Evolutionary conservation across 2,888 invertebrate species (phyloP).

Genomic region (Pasiphila rectangulata): DNA sequence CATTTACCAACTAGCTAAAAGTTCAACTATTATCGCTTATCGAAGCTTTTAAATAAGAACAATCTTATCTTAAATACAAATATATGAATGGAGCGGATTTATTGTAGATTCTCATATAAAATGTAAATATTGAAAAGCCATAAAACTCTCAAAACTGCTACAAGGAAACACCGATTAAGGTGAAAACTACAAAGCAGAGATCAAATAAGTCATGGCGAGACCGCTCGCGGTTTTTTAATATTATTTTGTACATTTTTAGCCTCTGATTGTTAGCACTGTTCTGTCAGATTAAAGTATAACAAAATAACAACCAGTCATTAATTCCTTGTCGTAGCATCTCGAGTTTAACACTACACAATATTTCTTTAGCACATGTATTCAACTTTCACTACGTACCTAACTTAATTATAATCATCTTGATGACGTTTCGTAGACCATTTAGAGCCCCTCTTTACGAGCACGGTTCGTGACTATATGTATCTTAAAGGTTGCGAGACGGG

Average conservation of each 20-base stretch:
- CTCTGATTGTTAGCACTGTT: slow-evolving; percentile 65
- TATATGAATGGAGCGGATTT: slow-evolving; percentile 54
- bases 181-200: slow-evolving; percentile 71
- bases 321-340: slow-evolving; percentile 44
- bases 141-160: slow-evolving; percentile 53
- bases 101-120: slow-evolving; percentile 51
- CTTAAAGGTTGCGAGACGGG: too few species aligned
- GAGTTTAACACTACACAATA: slow-evolving; percentile 42
- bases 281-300: slow-evolving; percentile 43
- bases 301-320: slow-evolving; percentile 44
- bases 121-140: slow-evolving; percentile 50
- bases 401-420: too few species aligned
- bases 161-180: slow-evolving; percentile 49
- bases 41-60: slow-evolving; percentile 54
- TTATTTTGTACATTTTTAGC: slow-evolving; percentile 69
- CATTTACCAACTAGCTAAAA: slow-evolving; percentile 53
- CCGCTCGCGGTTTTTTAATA: slow-evolving; percentile 55
- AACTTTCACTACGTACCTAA: too few species aligned
- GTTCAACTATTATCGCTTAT: slow-evolving; percentile 56
- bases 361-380: too few species aligned
- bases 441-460: too few species aligned
- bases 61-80: slow-evolving; percentile 56
- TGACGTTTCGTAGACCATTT: too few species aligned
- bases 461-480: too few species aligned
- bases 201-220: slow-evolving; percentile 74